A percentile compares a stretch with the other conserved stretches of the same genome.
These are phyloP conservation scores for Acronicta alni DNA, from an alignment of 2,888 invertebrate genomes.

Conservation along the genomic window DNA sequence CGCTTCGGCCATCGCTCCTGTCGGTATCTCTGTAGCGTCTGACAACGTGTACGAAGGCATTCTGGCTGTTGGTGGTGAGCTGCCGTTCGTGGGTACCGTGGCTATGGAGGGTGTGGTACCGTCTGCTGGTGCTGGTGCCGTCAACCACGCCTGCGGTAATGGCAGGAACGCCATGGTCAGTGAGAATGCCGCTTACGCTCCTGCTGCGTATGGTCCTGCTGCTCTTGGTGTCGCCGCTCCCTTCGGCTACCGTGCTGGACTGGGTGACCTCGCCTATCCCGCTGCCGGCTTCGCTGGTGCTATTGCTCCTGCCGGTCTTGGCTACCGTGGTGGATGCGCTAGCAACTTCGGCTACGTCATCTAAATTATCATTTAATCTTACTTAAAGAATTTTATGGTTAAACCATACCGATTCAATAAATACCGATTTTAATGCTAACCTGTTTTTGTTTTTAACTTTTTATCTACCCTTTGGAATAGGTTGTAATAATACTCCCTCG, in stretches of 20 bases:
- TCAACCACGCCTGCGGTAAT: conserved; percentile 40
- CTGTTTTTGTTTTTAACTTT: too few relatives aligned
- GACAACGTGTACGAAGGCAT: conserved; percentile 26
- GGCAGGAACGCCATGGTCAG: conserved; percentile 21
- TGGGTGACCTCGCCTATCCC: too few relatives aligned
- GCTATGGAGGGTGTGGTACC: conserved; percentile 34
- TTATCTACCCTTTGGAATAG: too few relatives aligned
- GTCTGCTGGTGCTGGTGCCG: conserved; percentile 39
- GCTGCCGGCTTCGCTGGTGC: not conserved
- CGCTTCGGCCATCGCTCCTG: conserved; percentile 61
- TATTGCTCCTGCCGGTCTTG: conserved; percentile 21
- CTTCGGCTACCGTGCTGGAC: too few relatives aligned
- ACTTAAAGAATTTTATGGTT: too few relatives aligned
- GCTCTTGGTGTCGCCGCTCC: not conserved
- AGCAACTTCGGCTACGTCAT: not conserved
- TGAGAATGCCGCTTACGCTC: conserved; percentile 14
- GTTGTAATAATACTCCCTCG: too few relatives aligned
- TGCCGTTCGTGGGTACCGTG: conserved; percentile 48
- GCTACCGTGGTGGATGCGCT: not conserved
- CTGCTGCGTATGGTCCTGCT: not conserved
- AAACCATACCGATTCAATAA: too few relatives aligned
- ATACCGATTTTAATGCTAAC: too few relatives aligned
- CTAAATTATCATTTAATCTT: not conserved
- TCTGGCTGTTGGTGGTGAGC: conserved; percentile 31
- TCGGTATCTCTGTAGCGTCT: conserved; percentile 64